Base-by-base conservation (phyloP, 2,888 invertebrate genomes). In the Sinohyriopsis cumingii region DNA sequence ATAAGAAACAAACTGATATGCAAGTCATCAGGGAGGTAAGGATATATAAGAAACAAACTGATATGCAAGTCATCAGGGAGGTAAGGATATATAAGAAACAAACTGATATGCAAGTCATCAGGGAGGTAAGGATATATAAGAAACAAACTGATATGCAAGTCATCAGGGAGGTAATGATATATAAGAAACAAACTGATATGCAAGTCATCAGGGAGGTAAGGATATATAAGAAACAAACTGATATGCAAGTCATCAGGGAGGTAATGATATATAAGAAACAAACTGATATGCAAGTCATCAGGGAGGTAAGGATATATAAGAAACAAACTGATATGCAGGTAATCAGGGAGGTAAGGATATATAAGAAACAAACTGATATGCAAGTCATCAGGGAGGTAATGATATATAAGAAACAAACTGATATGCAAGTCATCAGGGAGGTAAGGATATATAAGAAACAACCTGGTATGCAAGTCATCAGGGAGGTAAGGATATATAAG, bases 211-310 rank as follows among this genome's bases (percentile, higher is more conserved):
- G n/a, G n/a, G n/a, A n/a, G n/a, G n/a, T n/a, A n/a, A n/a, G n/a
- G n/a, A n/a, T n/a, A n/a, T n/a, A n/a, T n/a, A n/a, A n/a, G n/a
- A n/a, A n/a, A 55, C n/a, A n/a, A n/a, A n/a, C n/a, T n/a, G 99
- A 99, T 89, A 92, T 99, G 67, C 98, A 98, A 90, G 96, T 95
- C 0, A 98, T 99, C 83, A 92, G 98, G 59, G 98, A 97, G 78
- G 87, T 88, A 61, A 68, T 76, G 18, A 53, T 9, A 5, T 54
- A 5, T 28, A 24, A 22, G 33, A 22, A 22, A 56, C 57, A 3
- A 5, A 56, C 4, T 0, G 99, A 99, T 89, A 92, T 99, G 67
- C 98, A 98, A 90, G 96, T 95, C 0, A 98, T 99, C 83, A 92
- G 98, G 59, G 98, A 97, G 78, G 87, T 88, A 61, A 66, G 77